A percentile compares a stretch with the other conserved stretches of the same genome.
phyloP scores from a whole-genome alignment of 2,797 vertebrate genomes.

The Oceanodroma leucorhoa region DNA sequence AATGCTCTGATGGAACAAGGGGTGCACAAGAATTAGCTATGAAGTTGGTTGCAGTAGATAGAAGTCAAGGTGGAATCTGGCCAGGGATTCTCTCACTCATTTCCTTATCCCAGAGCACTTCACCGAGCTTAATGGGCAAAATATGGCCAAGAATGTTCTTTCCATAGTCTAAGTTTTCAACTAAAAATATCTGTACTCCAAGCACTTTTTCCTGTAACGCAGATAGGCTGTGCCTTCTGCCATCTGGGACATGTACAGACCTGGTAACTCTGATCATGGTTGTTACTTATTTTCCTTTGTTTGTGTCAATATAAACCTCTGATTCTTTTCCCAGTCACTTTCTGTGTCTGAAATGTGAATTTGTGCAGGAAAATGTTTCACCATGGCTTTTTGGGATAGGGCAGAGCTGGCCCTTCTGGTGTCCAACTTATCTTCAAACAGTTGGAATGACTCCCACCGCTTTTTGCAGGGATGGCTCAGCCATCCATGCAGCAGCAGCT shows the following conservation, averaged over 20 bases:
- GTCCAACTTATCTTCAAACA: background rate
- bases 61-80: conserved; percentile 31
- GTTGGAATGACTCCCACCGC: background rate
- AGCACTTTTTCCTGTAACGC: background rate
- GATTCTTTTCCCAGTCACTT: background rate
- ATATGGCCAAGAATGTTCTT: conserved; percentile 10
- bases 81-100: conserved; percentile 51
- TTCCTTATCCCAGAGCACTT: conserved; percentile 31
- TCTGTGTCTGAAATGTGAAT: background rate
- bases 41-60: background rate
- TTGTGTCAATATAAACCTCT: background rate
- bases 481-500: background rate
- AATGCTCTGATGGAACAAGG: background rate
- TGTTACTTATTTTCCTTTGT: background rate
- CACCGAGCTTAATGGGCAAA: conserved; percentile 9
- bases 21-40: background rate
- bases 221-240: background rate
- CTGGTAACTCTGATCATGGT: background rate
- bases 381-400: background rate
- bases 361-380: background rate
- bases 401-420: background rate
- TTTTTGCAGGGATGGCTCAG: background rate
- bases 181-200: conserved; percentile 5
- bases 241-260: background rate
- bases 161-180: conserved; percentile 30